Conservation (phyloP, 2,797 vertebrate genomes). For the Rhodeus uyekii region DNA sequence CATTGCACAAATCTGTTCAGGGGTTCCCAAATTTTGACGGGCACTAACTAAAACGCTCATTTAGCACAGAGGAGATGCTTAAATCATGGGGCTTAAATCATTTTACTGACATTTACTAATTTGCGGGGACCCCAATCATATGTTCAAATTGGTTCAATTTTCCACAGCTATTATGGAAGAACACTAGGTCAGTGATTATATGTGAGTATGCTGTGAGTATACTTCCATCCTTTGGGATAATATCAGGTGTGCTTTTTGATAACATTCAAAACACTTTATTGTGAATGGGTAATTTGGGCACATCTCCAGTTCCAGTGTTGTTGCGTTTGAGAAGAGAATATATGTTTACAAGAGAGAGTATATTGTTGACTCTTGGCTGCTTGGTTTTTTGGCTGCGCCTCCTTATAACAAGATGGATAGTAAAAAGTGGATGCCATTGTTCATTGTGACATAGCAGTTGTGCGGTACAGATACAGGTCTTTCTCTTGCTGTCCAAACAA, state of each 20-base stretch:
- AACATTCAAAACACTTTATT: slow-evolving; percentile 15
- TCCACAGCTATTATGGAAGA: not conserved
- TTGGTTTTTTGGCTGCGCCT: slow-evolving; percentile 60
- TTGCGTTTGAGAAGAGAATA: slow-evolving; percentile 54
- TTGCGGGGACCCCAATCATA: not conserved
- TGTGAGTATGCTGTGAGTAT: too few species aligned
- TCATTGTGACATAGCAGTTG: slow-evolving; percentile 65
- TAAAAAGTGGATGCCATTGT: slow-evolving; percentile 70
- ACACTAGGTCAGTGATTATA: not conserved
- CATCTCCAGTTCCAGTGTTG: slow-evolving; percentile 52
- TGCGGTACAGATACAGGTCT: slow-evolving; percentile 62
- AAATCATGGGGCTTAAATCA: not conserved
- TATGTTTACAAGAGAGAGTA: slow-evolving; percentile 52
- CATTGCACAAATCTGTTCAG: not conserved
- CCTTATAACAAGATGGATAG: slow-evolving; percentile 53
- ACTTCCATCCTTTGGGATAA: too few species aligned
- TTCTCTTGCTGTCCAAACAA: slow-evolving; percentile 72
- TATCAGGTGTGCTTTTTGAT: slow-evolving; percentile 9
- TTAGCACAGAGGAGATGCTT: slow-evolving; percentile 4
- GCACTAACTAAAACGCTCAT: not conserved
- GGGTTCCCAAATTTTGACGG: not conserved
- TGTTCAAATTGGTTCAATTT: not conserved
- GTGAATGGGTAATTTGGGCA: not conserved
- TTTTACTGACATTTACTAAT: slow-evolving; percentile 6
- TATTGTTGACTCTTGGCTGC: slow-evolving; percentile 52